Base-by-base conservation (phyloP, 2,888 invertebrate species). In the Disparrhopalites patrizii region DNA sequence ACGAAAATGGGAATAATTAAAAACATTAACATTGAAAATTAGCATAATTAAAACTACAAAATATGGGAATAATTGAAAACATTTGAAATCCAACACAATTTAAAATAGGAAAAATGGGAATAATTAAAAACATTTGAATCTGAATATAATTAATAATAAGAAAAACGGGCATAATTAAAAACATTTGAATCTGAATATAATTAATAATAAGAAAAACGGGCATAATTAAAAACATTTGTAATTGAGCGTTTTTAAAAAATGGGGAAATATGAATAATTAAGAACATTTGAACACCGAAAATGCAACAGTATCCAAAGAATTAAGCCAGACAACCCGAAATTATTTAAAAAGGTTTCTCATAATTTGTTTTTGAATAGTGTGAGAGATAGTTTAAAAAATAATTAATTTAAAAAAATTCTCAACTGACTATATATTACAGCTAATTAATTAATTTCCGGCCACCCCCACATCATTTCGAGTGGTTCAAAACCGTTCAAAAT, bases 401-500 rank as follows among this genome's bases (percentile, higher is more conserved):
- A n/a, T n/a, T n/a, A n/a, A n/a, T n/a, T n/a, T n/a, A n/a, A n/a
- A n/a, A n/a, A n/a, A n/a, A n/a, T n/a, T n/a, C n/a, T n/a, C n/a
- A n/a, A n/a, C n/a, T n/a, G n/a, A n/a, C n/a, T n/a, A n/a, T n/a
- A n/a, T n/a, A n/a, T n/a, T n/a, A n/a, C n/a, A n/a, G n/a, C n/a
- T n/a, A n/a, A n/a, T n/a, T n/a, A n/a, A n/a, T n/a, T n/a, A n/a
- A n/a, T n/a, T n/a, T n/a, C n/a, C n/a, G n/a, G n/a, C n/a, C n/a
- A n/a, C n/a, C n/a, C n/a, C n/a, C 36, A 36, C 36, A 36, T 13
- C 36, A 36, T 36, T n/a, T n/a, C n/a, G n/a, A n/a, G 43, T 20
- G 25, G 23, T 30, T 70, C 71, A 74, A 66, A 73, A 74, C 33
- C 74, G 71, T 61, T 73, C 74, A 72, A 74, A 74, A 65, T 73